Evolutionary conservation across 2,888 invertebrate species (phyloP).

Genomic region (Lasioglossum villosulum): DNA sequence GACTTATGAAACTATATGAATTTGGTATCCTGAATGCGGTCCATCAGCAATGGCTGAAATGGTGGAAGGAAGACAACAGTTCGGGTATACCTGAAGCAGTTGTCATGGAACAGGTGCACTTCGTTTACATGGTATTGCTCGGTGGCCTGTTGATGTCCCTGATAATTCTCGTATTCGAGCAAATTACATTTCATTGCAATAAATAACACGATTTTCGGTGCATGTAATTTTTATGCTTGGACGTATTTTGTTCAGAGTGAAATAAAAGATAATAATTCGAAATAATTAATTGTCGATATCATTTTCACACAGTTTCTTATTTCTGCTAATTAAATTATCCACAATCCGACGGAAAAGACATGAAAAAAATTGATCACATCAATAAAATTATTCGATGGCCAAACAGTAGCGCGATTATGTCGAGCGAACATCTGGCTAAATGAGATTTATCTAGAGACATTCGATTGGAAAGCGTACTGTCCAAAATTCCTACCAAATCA

Average conservation of each 20-base stretch:
- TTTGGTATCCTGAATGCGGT: constrained; percentile 45
- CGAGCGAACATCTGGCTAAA: too few species aligned
- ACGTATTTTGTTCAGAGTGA: neutral
- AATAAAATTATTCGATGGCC: too few species aligned
- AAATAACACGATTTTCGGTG: neutral
- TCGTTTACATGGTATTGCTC: constrained; percentile 54
- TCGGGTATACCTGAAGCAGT: constrained; percentile 29
- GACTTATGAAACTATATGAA: constrained; percentile 58
- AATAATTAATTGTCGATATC: neutral
- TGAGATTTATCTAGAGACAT: too few species aligned
- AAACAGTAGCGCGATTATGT: too few species aligned
- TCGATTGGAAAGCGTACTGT: neutral
- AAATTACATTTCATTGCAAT: constrained; percentile 23
- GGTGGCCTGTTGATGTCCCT: constrained; percentile 49
- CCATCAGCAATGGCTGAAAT: constrained; percentile 51
- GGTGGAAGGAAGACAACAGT: neutral
- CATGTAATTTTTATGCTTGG: neutral
- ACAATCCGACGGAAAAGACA: too few species aligned
- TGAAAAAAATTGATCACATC: too few species aligned
- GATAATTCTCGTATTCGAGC: constrained; percentile 42
- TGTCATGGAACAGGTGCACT: constrained; percentile 53
- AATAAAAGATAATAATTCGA: neutral
- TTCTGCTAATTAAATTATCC: neutral
- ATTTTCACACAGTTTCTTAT: neutral
- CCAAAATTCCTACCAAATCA: neutral